Base-by-base conservation (phyloP, 1,140 invertebrate species). In the Cotesia typhae region DNA sequence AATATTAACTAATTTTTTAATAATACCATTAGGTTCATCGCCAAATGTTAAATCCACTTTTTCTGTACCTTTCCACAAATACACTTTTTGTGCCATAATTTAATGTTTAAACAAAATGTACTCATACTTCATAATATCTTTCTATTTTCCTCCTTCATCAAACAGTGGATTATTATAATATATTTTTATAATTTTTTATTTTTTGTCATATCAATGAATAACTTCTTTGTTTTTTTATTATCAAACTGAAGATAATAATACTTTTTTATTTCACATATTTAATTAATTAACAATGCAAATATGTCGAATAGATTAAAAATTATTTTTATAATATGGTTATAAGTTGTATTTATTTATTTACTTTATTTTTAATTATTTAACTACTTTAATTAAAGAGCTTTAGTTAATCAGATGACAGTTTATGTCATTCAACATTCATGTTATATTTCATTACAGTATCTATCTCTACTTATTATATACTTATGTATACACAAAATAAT, bases 41-140 rank as follows among this genome's bases (percentile, higher is more conserved):
- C 67, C 71, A 74, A 83, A 84, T 41, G 66, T 76, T 37, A 79
- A 78, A 2, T 61, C 74, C 10, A 87, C 64, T 76, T 75, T 81
- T 64, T 87, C 81, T 69, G 75, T 78, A 53, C 83, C 83, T 52
- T 74, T 78, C 85, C 85, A 87, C 36, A 87, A 70, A 71, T 85
- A 79, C 78, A 86, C 80, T 63, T 79, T 71, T 67, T 81, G 82
- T 74, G 82, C 83, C 77, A 78, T 81, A 73, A 74, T 82, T 67
- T 68, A 38, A 38, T 17, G 14, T 47, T 68, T 7, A 41, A 38
- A 64, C n/a, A 41, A 64, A 52, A 12, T 12, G 12, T 35, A 52
- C 4, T 52, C 4, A 38, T 41, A 35, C 9, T 64, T 41, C 61
- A 64, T 61, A 10, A 20, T 67, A 17, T 14, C 7, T 4, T n/a